phyloP scores from a whole-genome alignment of 1,140 invertebrate species.

The Lepidurus arcticus region DNA sequence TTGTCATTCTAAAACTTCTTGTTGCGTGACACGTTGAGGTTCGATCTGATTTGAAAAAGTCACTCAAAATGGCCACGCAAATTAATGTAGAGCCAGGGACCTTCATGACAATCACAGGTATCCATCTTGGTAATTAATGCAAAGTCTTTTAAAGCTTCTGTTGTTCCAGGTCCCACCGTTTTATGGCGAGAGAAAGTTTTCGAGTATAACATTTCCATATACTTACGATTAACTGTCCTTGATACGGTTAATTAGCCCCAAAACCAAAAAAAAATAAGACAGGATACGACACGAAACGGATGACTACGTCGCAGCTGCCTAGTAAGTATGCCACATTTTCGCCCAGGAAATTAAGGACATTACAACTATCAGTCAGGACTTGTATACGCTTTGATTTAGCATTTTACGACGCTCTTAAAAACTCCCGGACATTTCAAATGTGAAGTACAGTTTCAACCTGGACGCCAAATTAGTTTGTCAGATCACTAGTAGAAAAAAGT shows the following conservation, averaged over 20 bases:
- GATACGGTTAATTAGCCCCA: too few species aligned
- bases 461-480: too few species aligned
- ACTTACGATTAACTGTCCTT: too few species aligned
- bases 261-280: too few species aligned
- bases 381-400: not conserved
- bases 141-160: not conserved
- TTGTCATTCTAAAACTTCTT: not conserved
- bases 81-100: not conserved
- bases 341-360: not conserved
- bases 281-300: too few species aligned
- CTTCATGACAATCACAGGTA: not conserved
- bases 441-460: too few species aligned
- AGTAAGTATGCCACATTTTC: too few species aligned
- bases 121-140: slow-evolving; percentile 1
- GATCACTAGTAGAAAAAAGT: too few species aligned
- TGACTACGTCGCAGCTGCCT: too few species aligned
- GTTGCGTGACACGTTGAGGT: not conserved
- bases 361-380: not conserved
- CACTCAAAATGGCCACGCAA: not conserved
- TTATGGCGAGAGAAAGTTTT: not conserved
- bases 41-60: not conserved
- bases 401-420: not conserved
- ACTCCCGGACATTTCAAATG: not conserved
- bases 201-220: too few species aligned
- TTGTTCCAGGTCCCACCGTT: not conserved